A percentile compares a stretch with the other conserved stretches of the same genome.
Conservation (phyloP, 1,140 invertebrate genomes). For the Bombus turneri region DNA sequence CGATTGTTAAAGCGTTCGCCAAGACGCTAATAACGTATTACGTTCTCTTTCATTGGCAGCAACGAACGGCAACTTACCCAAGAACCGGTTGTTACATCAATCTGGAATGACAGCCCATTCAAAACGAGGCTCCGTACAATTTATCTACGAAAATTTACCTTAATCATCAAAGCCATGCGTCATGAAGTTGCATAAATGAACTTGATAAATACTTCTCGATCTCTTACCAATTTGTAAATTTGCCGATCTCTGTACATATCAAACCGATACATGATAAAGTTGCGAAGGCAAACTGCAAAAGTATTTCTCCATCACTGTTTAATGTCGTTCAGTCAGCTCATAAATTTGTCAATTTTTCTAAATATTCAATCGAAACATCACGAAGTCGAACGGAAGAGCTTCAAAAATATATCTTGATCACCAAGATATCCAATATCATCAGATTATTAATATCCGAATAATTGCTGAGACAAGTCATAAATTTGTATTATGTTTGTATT, state of each 20-base stretch:
- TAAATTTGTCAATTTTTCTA: neutral
- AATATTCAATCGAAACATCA: too few species aligned
- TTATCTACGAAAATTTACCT: neutral
- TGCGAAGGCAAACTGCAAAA: neutral
- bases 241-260: neutral
- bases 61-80: constrained; percentile 10
- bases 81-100: constrained; percentile 52
- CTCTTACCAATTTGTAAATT: neutral
- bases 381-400: neutral
- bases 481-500: too few species aligned
- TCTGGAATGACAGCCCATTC: constrained; percentile 24
- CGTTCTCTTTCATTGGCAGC: constrained; percentile 47
- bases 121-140: neutral
- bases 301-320: too few species aligned
- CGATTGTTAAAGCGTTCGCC: constrained; percentile 43
- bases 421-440: too few species aligned
- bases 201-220: too few species aligned
- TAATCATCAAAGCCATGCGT: too few species aligned
- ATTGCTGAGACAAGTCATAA: too few species aligned
- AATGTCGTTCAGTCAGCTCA: neutral
- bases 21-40: constrained; percentile 51
- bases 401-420: neutral
- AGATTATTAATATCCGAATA: too few species aligned
- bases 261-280: too few species aligned
- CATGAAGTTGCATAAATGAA: too few species aligned